Conservation (phyloP, 2,888 invertebrate genomes). For the Xestia ashworthii region DNA sequence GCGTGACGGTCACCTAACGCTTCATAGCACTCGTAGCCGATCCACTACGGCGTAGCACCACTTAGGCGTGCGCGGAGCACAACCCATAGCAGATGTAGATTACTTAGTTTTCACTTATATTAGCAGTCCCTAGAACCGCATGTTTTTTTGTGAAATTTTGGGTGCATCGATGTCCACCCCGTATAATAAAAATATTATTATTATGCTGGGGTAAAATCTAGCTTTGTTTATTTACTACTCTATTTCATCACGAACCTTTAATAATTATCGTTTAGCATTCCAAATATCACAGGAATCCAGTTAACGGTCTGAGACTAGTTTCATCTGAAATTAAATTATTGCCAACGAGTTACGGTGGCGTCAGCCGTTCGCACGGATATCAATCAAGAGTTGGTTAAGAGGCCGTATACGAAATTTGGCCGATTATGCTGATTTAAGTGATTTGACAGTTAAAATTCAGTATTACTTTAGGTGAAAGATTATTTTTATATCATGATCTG, state of each 20-base stretch:
- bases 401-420: background rate
- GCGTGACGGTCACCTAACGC: no score
- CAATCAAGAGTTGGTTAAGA: conserved; percentile 33
- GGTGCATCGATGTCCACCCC: no score
- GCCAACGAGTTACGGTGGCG: conserved; percentile 18
- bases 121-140: no score
- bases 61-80: no score
- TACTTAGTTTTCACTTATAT: no score
- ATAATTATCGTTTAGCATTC: conserved; percentile 4
- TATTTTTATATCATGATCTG: no score
- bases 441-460: background rate
- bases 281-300: conserved; percentile 13
- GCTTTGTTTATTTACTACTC: background rate
- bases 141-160: no score
- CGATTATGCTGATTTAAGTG: background rate
- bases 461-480: background rate
- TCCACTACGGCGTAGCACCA: no score
- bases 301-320: conserved; percentile 12
- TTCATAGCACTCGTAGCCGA: no score
- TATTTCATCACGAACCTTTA: no score
- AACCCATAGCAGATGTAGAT: no score
- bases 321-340: conserved; percentile 37
- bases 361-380: conserved; percentile 36
- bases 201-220: background rate
- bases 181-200: background rate